Evolutionary conservation across 2,113 vertebrate genomes (phyloP).

Genomic region (Corythornis cristatus): DNA sequence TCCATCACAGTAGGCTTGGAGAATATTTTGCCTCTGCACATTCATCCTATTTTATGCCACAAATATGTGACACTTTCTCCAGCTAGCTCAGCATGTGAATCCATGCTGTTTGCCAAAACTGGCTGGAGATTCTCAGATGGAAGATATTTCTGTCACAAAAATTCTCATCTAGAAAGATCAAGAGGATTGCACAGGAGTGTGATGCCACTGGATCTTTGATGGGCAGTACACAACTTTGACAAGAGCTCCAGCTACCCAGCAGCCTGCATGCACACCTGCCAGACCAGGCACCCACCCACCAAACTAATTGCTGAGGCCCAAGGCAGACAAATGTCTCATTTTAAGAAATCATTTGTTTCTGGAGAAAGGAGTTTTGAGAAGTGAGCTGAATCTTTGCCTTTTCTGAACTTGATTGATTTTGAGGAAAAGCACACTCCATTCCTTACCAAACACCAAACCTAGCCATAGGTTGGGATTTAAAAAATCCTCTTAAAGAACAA

Average conservation of each 20-base stretch:
- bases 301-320: fast-evolving
- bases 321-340: background rate
- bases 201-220: background rate
- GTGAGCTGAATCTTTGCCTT: background rate
- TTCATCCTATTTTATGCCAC: background rate
- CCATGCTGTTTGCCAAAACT: background rate
- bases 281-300: background rate
- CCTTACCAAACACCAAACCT: background rate
- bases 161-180: background rate
- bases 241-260: background rate
- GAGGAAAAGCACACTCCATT: background rate
- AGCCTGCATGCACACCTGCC: background rate
- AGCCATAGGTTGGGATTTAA: background rate
- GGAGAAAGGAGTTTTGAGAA: background rate
- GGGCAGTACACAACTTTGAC: background rate
- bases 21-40: background rate
- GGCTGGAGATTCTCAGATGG: background rate
- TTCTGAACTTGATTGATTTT: background rate
- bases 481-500: background rate
- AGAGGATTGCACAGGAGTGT: background rate
- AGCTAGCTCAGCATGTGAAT: background rate
- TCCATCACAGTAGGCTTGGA: background rate
- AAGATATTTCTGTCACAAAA: background rate
- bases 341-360: background rate
- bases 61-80: background rate